Evolutionary conservation across 2,888 invertebrate genomes (phyloP), one percentile per base, ranked within the genome.

Genomic region (Pocota personata): DNA sequence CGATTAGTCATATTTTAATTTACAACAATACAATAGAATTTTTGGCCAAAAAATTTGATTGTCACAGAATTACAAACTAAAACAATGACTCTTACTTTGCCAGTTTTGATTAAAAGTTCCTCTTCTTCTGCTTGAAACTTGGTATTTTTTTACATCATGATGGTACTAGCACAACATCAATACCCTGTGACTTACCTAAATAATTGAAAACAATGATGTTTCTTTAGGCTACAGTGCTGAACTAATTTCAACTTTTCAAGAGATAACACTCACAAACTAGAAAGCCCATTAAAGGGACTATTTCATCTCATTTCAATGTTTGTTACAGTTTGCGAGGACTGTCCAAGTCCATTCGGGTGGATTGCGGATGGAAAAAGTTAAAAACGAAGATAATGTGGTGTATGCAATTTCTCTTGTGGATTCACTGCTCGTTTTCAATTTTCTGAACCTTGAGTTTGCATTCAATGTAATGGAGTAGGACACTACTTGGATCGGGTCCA

Each of bases 351-450:
- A 40, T 19, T 52, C 14, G 48, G 37, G 16, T 40, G 50, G 32
- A 37, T 62, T 40, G 30, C 30, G 57, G 21, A 32, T 16, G 21
- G 64, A 16, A 75, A 62, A 64, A 64, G 32, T 64, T 64, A 7
- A 14, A 43, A 43, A 55, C 43, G 40, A 55, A 52, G 55, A 75
- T 52, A 52, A 43, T 64, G 75, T 43, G 50, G 50, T 52, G 43
- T 62, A 43, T 60, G 50, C 50, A 73, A 60, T 73, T 37, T 73
- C 64, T 55, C 43, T 60, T 64, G 21, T 43, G 64, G 7, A 64
- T 66, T 66, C 43, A 48, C 35, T 58, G 32, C 37, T 48, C 57
- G 48, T 67, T 58, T 67, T 76, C 66, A 76, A 76, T 76, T 76
- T 76, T 48, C 57, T 48, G 35, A 57, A 62, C 46, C 46, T 27